Evolutionary conservation across 2,113 vertebrate genomes (phyloP).

Genomic region (Puffinus mauretanicus): DNA sequence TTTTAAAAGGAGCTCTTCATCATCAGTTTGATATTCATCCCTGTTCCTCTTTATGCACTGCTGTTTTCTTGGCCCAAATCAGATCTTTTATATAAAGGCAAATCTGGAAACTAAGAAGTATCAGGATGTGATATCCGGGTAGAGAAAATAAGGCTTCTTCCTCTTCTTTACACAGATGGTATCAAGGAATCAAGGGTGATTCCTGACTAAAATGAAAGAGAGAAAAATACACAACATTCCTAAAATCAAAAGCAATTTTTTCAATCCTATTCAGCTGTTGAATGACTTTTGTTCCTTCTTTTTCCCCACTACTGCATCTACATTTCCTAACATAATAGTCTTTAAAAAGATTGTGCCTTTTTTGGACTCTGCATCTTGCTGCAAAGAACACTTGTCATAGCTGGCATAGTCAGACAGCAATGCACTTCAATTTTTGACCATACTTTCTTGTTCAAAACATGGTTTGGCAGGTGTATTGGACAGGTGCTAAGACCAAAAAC

Average conservation of each 20-base stretch:
- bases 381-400: background rate
- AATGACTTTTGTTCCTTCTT: background rate
- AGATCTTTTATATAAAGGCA: background rate
- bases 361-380: background rate
- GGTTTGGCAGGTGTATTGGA: background rate
- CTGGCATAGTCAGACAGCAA: background rate
- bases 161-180: background rate
- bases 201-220: background rate
- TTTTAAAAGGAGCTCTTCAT: background rate
- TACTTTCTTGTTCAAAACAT: background rate
- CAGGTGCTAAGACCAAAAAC: background rate
- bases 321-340: background rate
- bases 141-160: background rate
- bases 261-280: background rate
- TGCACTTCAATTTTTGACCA: background rate
- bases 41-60: background rate
- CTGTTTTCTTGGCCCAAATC: background rate
- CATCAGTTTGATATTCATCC: background rate
- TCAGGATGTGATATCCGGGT: background rate
- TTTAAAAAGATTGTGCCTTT: background rate
- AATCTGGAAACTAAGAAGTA: background rate
- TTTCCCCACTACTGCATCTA: background rate
- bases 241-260: background rate
- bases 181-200: background rate
- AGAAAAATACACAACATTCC: background rate